These are phyloP conservation scores for Graphium colonna DNA, from an alignment of 2,888 invertebrate species.

Conservation along the genomic window DNA sequence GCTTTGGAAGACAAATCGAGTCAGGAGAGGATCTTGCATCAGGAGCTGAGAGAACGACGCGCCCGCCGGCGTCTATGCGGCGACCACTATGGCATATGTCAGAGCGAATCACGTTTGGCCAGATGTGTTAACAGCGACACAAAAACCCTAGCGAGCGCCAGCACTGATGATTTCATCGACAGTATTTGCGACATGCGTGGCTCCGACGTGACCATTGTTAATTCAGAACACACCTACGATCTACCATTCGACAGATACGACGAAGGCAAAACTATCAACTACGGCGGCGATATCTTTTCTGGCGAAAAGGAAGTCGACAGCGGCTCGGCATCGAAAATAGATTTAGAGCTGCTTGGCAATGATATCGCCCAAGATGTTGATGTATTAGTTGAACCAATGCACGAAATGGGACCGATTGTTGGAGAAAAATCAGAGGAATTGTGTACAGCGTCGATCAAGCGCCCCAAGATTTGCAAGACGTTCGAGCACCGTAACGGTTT, in stretches of 20 bases:
- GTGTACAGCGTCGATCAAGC: slow-evolving; percentile 22
- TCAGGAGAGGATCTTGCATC: slow-evolving; percentile 56
- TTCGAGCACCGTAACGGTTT: slow-evolving; percentile 38
- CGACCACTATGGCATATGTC: slow-evolving; percentile 42
- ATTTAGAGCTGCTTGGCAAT: slow-evolving; percentile 36
- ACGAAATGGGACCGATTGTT: slow-evolving; percentile 33
- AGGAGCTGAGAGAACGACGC: slow-evolving; percentile 56
- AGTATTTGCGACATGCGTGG: slow-evolving; percentile 49
- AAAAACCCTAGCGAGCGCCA: slow-evolving; percentile 36
- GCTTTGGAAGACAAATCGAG: slow-evolving; percentile 53
- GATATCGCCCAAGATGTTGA: slow-evolving; percentile 47
- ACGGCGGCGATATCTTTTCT: slow-evolving; percentile 28
- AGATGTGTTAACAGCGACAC: slow-evolving; percentile 33
- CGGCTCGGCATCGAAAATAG: slow-evolving; percentile 38
- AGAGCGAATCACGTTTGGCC: slow-evolving; percentile 41
- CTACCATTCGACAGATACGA: background rate
- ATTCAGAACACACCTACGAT: slow-evolving; percentile 12
- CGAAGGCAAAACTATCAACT: slow-evolving; percentile 38
- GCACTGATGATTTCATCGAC: slow-evolving; percentile 54
- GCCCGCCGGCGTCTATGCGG: slow-evolving; percentile 52
- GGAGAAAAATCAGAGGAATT: slow-evolving; percentile 39
- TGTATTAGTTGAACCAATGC: background rate
- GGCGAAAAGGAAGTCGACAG: slow-evolving; percentile 35
- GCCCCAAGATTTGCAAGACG: slow-evolving; percentile 26
- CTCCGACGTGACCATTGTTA: slow-evolving; percentile 15